phyloP scores from a whole-genome alignment of 2,113 vertebrate species.

The Gallinago jamesoni region DNA sequence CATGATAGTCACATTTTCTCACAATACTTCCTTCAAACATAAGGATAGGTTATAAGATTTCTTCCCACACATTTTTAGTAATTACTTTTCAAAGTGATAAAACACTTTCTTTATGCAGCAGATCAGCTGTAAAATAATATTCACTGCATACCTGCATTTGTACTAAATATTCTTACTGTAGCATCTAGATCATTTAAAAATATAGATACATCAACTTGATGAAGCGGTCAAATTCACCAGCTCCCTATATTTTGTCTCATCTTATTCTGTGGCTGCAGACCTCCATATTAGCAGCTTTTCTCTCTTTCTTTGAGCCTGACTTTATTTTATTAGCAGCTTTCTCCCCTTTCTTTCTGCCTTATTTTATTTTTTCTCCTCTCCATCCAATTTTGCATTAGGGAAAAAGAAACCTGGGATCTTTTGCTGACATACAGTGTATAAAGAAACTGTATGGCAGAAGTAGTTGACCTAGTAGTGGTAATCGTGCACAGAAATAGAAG shows the following conservation, averaged over 20 bases:
- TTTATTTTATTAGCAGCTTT: background rate
- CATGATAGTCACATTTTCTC: background rate
- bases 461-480: constrained; percentile 8
- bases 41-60: background rate
- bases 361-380: background rate
- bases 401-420: background rate
- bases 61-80: background rate
- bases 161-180: constrained; percentile 31
- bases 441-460: background rate
- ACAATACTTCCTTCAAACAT: background rate
- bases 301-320: background rate
- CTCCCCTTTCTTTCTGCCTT: background rate
- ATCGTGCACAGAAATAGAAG: constrained; percentile 30
- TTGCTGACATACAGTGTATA: constrained; percentile 5
- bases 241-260: constrained; percentile 3
- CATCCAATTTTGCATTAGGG: constrained; percentile 14
- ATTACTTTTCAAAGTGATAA: background rate
- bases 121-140: constrained; percentile 21
- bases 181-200: background rate
- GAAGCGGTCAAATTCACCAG: background rate
- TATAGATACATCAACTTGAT: background rate
- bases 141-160: background rate
- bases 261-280: background rate
- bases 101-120: background rate
- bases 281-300: background rate